These are phyloP conservation scores for Euphysa ruthae DNA, from an alignment of 30 jellyfish, hydroid and myxozoan species.

Conservation along the genomic window DNA sequence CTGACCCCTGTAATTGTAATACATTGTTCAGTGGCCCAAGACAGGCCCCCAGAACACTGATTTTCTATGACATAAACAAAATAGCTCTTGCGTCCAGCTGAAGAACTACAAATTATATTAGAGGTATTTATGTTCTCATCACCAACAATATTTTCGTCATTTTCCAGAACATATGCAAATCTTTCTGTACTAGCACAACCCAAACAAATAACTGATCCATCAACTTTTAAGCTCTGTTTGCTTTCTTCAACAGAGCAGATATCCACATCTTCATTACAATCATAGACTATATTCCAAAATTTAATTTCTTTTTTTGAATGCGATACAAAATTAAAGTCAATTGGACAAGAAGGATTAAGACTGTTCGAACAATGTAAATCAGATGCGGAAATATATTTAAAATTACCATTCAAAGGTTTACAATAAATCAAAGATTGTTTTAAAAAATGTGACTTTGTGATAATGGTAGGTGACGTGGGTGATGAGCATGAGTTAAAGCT, in stretches of 20 bases:
- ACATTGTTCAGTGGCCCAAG: conserved; percentile 62
- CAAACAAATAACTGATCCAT: conserved; percentile 11
- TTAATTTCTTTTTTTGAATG: not conserved
- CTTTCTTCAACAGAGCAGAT: not conserved
- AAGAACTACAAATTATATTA: too few relatives aligned
- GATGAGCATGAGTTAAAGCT: conserved; percentile 10
- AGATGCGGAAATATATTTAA: conserved; percentile 3
- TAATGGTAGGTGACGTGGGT: not conserved
- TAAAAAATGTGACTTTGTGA: conserved; percentile 7
- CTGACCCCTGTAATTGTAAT: conserved; percentile 34
- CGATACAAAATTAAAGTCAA: conserved; percentile 9
- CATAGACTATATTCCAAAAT: conserved; percentile 15
- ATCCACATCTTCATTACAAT: not conserved
- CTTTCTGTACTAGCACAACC: conserved; percentile 71
- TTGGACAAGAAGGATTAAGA: conserved; percentile 27
- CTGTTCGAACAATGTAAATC: conserved; percentile 20
- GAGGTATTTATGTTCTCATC: not conserved
- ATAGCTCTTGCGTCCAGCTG: not conserved
- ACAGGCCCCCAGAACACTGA: conserved; percentile 80
- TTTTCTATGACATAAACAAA: conserved; percentile 34
- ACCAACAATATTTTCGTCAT: not conserved
- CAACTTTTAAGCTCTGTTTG: not conserved
- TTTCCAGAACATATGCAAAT: conserved; percentile 64
- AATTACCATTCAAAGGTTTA: not conserved
- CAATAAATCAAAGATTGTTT: not conserved